Percentiles rank a stretch among this genome's conserved stretches.
These are phyloP conservation scores for Hormaphis cornu DNA, from an alignment of 1,140 invertebrate genomes.

Conservation along the genomic window DNA sequence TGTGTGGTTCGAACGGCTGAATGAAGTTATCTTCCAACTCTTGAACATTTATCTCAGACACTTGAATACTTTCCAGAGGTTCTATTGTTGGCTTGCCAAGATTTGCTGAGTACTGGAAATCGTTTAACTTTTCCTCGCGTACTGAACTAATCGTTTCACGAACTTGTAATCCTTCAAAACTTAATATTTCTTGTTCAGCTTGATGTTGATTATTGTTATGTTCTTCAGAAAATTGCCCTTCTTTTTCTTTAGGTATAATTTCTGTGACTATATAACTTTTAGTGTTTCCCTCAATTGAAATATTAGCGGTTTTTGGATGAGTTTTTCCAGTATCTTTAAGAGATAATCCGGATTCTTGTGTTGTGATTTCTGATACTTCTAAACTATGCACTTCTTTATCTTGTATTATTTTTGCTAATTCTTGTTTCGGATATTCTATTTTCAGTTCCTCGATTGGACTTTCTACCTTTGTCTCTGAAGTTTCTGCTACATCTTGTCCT, in stretches of 20 bases:
- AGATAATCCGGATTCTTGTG: background rate
- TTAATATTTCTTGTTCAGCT: constrained; percentile 8
- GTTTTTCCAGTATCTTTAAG: background rate
- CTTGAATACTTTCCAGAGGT: background rate
- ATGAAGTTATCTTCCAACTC: background rate
- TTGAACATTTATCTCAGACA: constrained; percentile 4
- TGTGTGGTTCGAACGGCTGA: background rate
- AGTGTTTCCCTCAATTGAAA: background rate
- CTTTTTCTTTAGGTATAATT: constrained; percentile 11
- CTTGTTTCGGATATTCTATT: background rate
- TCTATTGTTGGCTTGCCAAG: background rate
- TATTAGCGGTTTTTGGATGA: background rate
- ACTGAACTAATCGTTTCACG: background rate
- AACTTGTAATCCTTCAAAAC: background rate
- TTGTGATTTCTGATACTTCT: constrained; percentile 8
- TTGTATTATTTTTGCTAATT: background rate
- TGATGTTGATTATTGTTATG: background rate
- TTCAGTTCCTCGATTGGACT: constrained; percentile 1
- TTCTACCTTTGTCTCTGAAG: background rate
- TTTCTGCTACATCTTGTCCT: constrained; percentile 1
- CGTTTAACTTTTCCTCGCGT: background rate
- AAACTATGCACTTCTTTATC: background rate
- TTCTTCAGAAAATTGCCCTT: background rate
- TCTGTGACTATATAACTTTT: background rate
- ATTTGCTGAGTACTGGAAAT: background rate